Base-by-base conservation (phyloP, 2,797 vertebrate species). In the Scyliorhinus canicula region DNA sequence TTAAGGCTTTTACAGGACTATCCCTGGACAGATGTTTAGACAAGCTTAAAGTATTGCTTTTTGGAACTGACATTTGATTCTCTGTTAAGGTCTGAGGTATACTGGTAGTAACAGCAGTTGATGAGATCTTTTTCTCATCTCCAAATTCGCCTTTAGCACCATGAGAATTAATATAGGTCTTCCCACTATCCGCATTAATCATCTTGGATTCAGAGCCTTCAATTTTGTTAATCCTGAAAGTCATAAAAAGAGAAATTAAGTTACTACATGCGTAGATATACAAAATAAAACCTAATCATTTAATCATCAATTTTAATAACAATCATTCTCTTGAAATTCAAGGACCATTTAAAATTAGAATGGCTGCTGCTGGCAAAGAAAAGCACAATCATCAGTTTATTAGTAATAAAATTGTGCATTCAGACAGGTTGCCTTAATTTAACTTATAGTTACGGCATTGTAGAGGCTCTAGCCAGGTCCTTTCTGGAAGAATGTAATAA, bases 1-100 rank as follows among this genome's bases (percentile, higher is more conserved):
- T 99, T 98, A 99, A 99, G 98, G 98, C 98, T 97, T 98, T 99
- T 98, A 98, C 97, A 96, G 98, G 98, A 97, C 97, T 97, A 97
- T 98, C 98, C 97, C 97, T 98, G 96, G 98, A 98, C 96, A 97
- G 97, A 71, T 98, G 98, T 98, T 99, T 98, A 96, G 97, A 96
- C 96, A 98, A 97, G 97, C 97, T 97, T 96, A 98, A 97, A 74
- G 97, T 96, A 97, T 96, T 98, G 96, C 97, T 98, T 97, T 98
- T 98, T 96, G 96, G 98, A 98, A 98, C 98, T 95, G 97, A 97
- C 0, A 97, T 96, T 97, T 97, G 97, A 96, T 96, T 97, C 97
- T 98, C 98, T 97, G 98, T 98, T 96, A 98, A 97, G 97, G 98
- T 98, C 96, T 96, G 98, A 98, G 96, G 96, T 96, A 95, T 96